phyloP scores from a whole-genome alignment of 2,888 invertebrate species.

The Chalcis sispes region DNA sequence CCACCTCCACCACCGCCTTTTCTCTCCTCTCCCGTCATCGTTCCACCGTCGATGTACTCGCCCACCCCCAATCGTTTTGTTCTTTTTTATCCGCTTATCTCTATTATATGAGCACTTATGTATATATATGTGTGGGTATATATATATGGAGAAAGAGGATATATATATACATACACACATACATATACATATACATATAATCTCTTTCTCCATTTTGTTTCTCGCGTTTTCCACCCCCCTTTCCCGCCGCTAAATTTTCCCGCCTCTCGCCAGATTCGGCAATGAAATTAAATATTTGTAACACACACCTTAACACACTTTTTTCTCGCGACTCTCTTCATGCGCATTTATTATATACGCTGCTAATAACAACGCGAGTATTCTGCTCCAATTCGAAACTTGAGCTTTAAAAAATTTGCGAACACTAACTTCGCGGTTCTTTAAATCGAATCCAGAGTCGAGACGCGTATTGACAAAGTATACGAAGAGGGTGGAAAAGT shows the following conservation, averaged over 20 bases:
- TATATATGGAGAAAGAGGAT: too few relatives aligned
- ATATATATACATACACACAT: too few relatives aligned
- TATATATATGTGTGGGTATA: neutral
- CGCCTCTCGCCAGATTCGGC: neutral
- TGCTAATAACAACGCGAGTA: neutral
- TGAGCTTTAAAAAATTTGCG: neutral
- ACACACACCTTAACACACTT: slow-evolving; percentile 8
- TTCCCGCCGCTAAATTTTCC: neutral
- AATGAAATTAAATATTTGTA: neutral
- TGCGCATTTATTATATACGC: neutral
- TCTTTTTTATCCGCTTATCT: slow-evolving; percentile 49
- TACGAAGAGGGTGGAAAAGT: neutral
- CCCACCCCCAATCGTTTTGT: slow-evolving; percentile 40
- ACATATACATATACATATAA: neutral
- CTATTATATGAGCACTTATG: neutral
- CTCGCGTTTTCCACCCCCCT: neutral
- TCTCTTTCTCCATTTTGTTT: neutral
- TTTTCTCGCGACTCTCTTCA: slow-evolving; percentile 16
- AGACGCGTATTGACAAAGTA: neutral
- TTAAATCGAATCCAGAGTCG: neutral
- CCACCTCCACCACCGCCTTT: slow-evolving; percentile 67
- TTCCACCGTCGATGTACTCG: slow-evolving; percentile 52
- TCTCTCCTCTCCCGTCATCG: slow-evolving; percentile 74
- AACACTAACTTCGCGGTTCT: neutral
- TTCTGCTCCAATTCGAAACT: neutral